Conservation (phyloP, 2,888 invertebrate genomes). For the Lepetodrilus schrolli region DNA sequence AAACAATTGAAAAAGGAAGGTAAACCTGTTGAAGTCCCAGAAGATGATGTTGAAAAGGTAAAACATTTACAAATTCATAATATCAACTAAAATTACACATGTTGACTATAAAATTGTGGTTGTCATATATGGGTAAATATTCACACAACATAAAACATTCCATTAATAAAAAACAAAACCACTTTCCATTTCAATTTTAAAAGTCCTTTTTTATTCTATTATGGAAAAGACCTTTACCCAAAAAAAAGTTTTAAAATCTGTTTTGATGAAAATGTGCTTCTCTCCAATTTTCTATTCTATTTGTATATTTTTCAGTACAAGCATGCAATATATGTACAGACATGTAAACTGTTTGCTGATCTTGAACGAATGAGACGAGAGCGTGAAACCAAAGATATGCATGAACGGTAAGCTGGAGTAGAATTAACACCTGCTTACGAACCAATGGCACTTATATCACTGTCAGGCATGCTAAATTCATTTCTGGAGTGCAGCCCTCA, state of each 20-base stretch:
- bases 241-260: background rate
- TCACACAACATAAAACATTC: no score
- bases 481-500: no score
- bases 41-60: slow-evolving; percentile 78
- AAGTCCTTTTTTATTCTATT: no score
- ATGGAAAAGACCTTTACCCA: no score
- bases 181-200: no score
- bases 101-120: no score
- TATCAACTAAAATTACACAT: no score
- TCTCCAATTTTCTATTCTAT: background rate
- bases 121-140: no score
- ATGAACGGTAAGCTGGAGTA: slow-evolving; percentile 74
- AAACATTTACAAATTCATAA: no score
- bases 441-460: no score
- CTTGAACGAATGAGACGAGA: slow-evolving; percentile 78
- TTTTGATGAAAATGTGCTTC: background rate
- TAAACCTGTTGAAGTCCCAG: slow-evolving; percentile 83
- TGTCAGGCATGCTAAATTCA: no score
- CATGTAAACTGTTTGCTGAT: slow-evolving; percentile 97
- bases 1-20: slow-evolving; percentile 91
- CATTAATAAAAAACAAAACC: background rate
- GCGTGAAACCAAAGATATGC: slow-evolving; percentile 73
- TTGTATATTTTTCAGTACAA: slow-evolving; percentile 78
- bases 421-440: no score
- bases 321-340: slow-evolving; percentile 97